These are phyloP conservation scores for Argynnis bischoffii DNA, from an alignment of 2,888 invertebrate species.

Conservation along the genomic window DNA sequence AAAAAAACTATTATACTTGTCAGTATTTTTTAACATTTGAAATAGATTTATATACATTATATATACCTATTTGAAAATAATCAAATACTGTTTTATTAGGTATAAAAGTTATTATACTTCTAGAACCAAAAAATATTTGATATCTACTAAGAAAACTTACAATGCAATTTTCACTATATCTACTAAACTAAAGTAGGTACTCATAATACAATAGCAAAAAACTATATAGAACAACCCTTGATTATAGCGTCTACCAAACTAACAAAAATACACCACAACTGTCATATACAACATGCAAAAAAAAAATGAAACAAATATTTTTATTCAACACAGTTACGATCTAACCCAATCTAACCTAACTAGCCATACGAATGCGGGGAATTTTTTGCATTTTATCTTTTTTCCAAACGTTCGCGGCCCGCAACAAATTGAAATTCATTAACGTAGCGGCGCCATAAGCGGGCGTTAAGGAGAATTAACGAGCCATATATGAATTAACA, in stretches of 20 bases:
- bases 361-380: constrained; percentile 40
- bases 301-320: constrained; percentile 18
- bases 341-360: constrained; percentile 43
- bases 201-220: too few species aligned
- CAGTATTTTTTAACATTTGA: too few species aligned
- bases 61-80: too few species aligned
- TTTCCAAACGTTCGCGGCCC: constrained; percentile 56
- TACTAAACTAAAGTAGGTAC: too few species aligned
- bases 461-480: constrained; percentile 79
- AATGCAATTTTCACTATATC: too few species aligned
- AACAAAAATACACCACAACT: background rate
- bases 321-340: constrained; percentile 14
- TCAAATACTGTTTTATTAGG: too few species aligned
- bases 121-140: too few species aligned
- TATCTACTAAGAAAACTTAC: too few species aligned
- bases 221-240: too few species aligned
- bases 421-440: constrained; percentile 80
- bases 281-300: background rate
- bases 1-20: too few species aligned
- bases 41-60: too few species aligned
- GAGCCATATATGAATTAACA: constrained; percentile 76
- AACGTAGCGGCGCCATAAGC: constrained; percentile 64
- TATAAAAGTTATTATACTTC: too few species aligned
- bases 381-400: constrained; percentile 47
- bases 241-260: background rate